phyloP scores from a whole-genome alignment of 2,113 vertebrate genomes.

The Opisthocomus hoazin region DNA sequence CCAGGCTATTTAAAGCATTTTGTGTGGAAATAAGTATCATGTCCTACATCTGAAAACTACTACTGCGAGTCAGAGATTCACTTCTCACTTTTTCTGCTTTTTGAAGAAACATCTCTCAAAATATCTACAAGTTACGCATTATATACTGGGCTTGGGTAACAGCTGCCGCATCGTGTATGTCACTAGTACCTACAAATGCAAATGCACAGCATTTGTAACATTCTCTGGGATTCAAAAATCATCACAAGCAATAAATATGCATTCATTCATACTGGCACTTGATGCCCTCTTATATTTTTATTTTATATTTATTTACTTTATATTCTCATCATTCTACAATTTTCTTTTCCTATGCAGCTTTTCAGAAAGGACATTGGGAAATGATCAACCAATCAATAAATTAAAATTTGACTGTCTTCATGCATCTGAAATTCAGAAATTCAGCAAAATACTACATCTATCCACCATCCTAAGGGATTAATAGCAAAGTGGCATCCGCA shows the following conservation, averaged over 20 bases:
- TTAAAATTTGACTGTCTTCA: background rate
- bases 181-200: background rate
- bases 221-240: background rate
- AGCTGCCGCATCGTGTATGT: background rate
- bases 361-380: background rate
- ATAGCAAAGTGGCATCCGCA: background rate
- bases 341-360: background rate
- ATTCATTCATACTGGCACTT: background rate
- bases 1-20: background rate
- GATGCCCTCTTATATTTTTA: background rate
- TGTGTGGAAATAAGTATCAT: background rate
- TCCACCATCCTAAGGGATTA: background rate
- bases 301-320: background rate
- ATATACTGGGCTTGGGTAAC: background rate
- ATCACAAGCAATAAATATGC: background rate
- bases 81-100: background rate
- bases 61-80: background rate
- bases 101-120: background rate
- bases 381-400: background rate
- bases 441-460: background rate
- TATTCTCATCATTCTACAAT: background rate
- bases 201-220: background rate
- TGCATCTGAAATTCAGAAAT: background rate
- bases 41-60: background rate
- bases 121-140: background rate